Percentiles rank a stretch among this genome's conserved stretches.
These are phyloP conservation scores for Aleiodes sp. DNA, from an alignment of 1,140 invertebrate species.

Conservation along the genomic window DNA sequence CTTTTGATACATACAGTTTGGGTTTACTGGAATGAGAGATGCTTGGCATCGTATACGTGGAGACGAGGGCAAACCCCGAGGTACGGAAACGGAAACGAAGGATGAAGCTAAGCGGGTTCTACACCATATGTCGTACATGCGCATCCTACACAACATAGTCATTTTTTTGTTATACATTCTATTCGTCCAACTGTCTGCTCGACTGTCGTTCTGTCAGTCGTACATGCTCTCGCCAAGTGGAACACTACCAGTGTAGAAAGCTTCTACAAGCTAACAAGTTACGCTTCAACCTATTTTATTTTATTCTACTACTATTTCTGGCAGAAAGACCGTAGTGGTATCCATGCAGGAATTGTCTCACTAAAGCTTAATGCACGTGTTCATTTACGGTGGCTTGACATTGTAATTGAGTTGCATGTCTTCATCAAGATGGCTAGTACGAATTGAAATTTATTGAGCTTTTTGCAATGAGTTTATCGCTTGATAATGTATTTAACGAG, in stretches of 20 bases:
- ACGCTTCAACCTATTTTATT: background rate
- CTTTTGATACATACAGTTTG: conserved; percentile 7
- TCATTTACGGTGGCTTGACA: conserved; percentile 1
- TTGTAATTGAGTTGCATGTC: conserved; percentile 13
- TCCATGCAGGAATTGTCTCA: background rate
- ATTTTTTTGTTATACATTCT: conserved; percentile 33
- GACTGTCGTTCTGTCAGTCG: conserved; percentile 13
- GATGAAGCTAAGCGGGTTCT: conserved; percentile 39
- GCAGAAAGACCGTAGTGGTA: background rate
- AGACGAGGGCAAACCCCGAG: conserved; percentile 16
- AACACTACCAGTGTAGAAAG: background rate
- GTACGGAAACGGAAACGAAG: conserved; percentile 48
- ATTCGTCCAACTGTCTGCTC: conserved; percentile 25
- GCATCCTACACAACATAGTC: conserved; percentile 32
- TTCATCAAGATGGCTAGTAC: background rate
- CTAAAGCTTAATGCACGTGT: conserved; percentile 11
- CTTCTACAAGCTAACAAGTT: background rate
- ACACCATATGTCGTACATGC: conserved; percentile 32
- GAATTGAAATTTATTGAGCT: background rate
- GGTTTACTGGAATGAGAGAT: background rate
- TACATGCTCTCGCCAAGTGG: conserved; percentile 21
- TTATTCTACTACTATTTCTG: conserved; percentile 17
- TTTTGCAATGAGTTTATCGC: no score
- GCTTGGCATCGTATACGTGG: background rate
- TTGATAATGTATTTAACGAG: no score